Base-by-base conservation (phyloP, 2,113 vertebrate species). In the Chaetops frenatus region DNA sequence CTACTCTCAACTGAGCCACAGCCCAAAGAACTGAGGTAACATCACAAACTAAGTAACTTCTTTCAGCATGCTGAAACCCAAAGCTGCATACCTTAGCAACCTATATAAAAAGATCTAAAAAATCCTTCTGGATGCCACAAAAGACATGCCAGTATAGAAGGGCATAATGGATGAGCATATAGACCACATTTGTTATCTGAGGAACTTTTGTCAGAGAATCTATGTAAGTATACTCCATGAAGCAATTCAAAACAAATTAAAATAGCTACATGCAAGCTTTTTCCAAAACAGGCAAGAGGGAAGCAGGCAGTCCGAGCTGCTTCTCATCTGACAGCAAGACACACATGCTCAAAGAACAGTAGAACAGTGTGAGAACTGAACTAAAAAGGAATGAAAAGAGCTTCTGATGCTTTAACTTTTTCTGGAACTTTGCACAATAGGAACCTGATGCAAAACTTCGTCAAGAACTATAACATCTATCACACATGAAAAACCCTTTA, bases 221-320 rank as follows among this genome's bases (percentile, higher is more conserved):
- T 57, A 10, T 0, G 0, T 22, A 56, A 62, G 6, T n/a, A 54
- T 27, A 36, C 14, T 33, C 6, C 44, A 74, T 20, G 8, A 35
- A 71, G 51, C 36, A 71, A 69, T 27, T 48, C 19, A 81, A 83
- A 74, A 28, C 48, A 94, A 92, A 91, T 48, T 56, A 56, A 67
- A 88, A 78, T 6, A 81, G 25, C 36, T 78, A 36, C 35, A 27
- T 8, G 6, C 11, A n/a, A 5, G 13, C 3, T 84, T 90, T 73
- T 47, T 38, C 58, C 76, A 56, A 44, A 74, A 42, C 44, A 81
- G 40, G 29, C 35, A 28, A 51, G 33, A 81, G 28, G 31, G 14
- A 61, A 78, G 60, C 24, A 69, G 35, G 13, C 44, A 65, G 29
- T 8, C 40, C 60, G n/a, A 25, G 25, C 20, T 84, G 61, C 20